These are phyloP conservation scores for Diplodus sargus DNA, from an alignment of 2,797 vertebrate genomes.

Conservation along the genomic window DNA sequence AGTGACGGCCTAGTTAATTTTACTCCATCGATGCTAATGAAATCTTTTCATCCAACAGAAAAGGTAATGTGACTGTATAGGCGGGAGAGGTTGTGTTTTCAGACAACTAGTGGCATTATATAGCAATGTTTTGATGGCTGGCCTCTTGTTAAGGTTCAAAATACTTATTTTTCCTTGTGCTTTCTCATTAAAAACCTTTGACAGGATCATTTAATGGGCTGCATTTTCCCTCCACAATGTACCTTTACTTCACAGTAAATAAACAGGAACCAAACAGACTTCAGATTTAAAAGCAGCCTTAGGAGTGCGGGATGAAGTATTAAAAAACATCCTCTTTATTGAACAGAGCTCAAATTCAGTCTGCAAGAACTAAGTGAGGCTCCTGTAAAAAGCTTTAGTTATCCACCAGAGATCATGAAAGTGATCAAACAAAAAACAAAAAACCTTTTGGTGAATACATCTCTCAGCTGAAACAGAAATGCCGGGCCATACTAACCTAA, in stretches of 20 bases:
- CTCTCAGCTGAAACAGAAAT: not conserved
- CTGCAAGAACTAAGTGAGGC: not conserved
- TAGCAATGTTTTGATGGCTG: not conserved
- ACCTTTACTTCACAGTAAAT: not conserved
- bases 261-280: not conserved
- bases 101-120: not conserved
- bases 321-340: not conserved
- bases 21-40: not conserved
- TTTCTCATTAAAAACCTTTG: not conserved
- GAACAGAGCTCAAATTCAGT: not conserved
- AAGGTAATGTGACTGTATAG: not conserved
- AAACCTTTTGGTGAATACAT: not conserved
- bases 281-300: conserved; percentile 3
- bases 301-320: not conserved
- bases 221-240: too few species aligned
- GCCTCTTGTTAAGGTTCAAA: not conserved
- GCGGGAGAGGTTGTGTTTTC: not conserved
- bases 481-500: not conserved
- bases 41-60: not conserved
- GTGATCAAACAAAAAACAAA: too few species aligned
- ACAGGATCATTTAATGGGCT: not conserved
- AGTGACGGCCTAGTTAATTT: not conserved
- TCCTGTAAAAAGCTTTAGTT: not conserved
- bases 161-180: not conserved
- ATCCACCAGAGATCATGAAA: not conserved